These are phyloP conservation scores for Nudaria mundana DNA, from an alignment of 2,888 invertebrate genomes.

Conservation along the genomic window DNA sequence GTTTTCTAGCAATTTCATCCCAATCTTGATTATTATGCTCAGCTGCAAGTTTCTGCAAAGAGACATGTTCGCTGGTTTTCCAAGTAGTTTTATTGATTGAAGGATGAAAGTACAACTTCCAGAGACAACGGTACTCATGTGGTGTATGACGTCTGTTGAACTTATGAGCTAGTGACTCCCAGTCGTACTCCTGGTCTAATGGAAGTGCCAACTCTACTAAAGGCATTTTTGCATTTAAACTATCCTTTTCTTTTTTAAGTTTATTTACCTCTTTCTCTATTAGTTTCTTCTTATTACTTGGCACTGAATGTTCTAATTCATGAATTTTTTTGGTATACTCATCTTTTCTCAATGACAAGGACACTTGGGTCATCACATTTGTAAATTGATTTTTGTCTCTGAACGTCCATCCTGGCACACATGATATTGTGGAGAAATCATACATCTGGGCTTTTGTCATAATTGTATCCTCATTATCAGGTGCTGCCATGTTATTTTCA, in stretches of 20 bases:
- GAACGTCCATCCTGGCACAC: slow-evolving; percentile 78
- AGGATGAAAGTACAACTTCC: slow-evolving; percentile 87
- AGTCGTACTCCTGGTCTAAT: slow-evolving; percentile 76
- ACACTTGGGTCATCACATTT: slow-evolving; percentile 65
- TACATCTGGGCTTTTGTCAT: slow-evolving; percentile 57
- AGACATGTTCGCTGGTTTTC: slow-evolving; percentile 50
- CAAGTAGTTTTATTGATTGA: slow-evolving; percentile 78
- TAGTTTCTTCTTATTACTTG: neutral
- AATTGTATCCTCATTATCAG: slow-evolving; percentile 83
- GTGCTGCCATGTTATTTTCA: slow-evolving; percentile 66
- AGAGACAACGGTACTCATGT: slow-evolving; percentile 85
- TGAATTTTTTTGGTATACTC: slow-evolving; percentile 41
- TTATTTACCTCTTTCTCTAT: slow-evolving; percentile 30
- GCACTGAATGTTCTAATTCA: slow-evolving; percentile 26
- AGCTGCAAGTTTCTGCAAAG: slow-evolving; percentile 47
- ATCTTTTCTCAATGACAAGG: slow-evolving; percentile 39
- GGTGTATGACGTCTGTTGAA: slow-evolving; percentile 81
- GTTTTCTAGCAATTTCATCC: slow-evolving; percentile 81
- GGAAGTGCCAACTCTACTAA: slow-evolving; percentile 54
- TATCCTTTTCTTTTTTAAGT: slow-evolving; percentile 38
- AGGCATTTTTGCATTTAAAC: slow-evolving; percentile 34
- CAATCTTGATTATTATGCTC: slow-evolving; percentile 81
- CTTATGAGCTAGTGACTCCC: slow-evolving; percentile 76
- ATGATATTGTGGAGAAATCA: slow-evolving; percentile 69
- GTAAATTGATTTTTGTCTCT: slow-evolving; percentile 80